phyloP scores from a whole-genome alignment of 2,797 vertebrate species.

The Coregonus suidteri region DNA sequence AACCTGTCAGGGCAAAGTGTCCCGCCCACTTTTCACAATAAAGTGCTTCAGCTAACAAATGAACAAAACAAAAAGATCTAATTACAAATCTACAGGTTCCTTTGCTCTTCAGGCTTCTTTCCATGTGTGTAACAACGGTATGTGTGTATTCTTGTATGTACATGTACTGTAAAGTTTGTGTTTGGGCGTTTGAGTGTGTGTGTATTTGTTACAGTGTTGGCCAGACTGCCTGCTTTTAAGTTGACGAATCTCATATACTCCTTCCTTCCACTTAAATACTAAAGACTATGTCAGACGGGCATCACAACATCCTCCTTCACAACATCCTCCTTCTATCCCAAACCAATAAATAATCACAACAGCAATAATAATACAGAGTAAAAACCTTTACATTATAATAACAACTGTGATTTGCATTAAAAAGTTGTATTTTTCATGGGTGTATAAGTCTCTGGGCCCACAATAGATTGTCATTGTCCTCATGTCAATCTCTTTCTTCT shows the following conservation, averaged over 20 bases:
- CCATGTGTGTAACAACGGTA: constrained; percentile 39
- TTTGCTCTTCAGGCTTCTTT: constrained; percentile 40
- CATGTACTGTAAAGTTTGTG: constrained; percentile 22
- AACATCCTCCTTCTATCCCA: constrained; percentile 34
- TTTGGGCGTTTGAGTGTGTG: constrained; percentile 12
- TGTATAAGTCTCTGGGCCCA: constrained; percentile 33
- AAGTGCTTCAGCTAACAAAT: constrained; percentile 75
- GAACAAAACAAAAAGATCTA: constrained; percentile 40
- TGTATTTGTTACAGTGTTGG: constrained; percentile 34
- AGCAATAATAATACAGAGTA: constrained; percentile 50
- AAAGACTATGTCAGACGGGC: constrained; percentile 47
- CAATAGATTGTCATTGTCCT: constrained; percentile 9
- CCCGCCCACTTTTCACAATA: constrained; percentile 53
- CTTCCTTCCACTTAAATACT: constrained; percentile 46
- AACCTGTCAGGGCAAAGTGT: constrained; percentile 15
- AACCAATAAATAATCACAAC: constrained; percentile 77
- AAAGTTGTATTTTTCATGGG: constrained; percentile 18
- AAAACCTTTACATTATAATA: constrained; percentile 45
- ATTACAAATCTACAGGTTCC: constrained; percentile 46
- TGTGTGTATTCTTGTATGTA: constrained; percentile 19
- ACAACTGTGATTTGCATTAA: constrained; percentile 33
- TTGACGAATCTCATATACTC: constrained; percentile 18
- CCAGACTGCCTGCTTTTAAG: constrained; percentile 22
- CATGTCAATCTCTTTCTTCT: constrained; percentile 23
- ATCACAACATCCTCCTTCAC: constrained; percentile 31